Conservation (phyloP, 2,113 vertebrate genomes). For the Takifugu flavidus region DNA sequence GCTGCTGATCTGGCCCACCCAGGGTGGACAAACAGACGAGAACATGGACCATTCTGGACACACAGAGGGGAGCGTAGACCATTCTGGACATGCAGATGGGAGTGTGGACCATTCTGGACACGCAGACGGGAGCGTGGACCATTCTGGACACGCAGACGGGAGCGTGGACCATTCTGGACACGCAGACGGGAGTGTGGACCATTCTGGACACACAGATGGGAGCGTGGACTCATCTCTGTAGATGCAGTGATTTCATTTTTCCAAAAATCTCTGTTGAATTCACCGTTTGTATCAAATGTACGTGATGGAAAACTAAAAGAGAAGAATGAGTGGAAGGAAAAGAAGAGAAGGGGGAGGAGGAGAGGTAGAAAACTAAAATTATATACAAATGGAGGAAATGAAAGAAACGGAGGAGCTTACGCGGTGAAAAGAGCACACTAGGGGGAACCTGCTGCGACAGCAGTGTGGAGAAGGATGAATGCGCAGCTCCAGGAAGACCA, state of each 20-base stretch:
- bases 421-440: slow-evolving; percentile 84
- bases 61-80: not conserved
- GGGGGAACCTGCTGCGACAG: slow-evolving; percentile 84
- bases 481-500: slow-evolving; percentile 70
- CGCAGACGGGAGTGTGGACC: not conserved
- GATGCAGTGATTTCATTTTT: too few species aligned
- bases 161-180: not conserved
- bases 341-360: slow-evolving; percentile 1
- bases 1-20: slow-evolving; percentile 36
- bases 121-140: not conserved
- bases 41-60: slow-evolving; percentile 1
- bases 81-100: not conserved
- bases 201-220: slow-evolving; percentile 9
- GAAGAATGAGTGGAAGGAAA: slow-evolving; percentile 3
- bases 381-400: slow-evolving; percentile 45
- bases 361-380: slow-evolving; percentile 11
- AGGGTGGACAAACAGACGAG: slow-evolving; percentile 18
- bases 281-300: not conserved
- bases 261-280: too few species aligned
- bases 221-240: too few species aligned
- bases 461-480: slow-evolving; percentile 75
- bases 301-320: not conserved
- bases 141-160: slow-evolving; percentile 3
- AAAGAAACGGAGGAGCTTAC: slow-evolving; percentile 58
- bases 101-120: slow-evolving; percentile 4